Base-by-base conservation (phyloP, 2,888 invertebrate species). In the Caenorhabditis sp. region DNA sequence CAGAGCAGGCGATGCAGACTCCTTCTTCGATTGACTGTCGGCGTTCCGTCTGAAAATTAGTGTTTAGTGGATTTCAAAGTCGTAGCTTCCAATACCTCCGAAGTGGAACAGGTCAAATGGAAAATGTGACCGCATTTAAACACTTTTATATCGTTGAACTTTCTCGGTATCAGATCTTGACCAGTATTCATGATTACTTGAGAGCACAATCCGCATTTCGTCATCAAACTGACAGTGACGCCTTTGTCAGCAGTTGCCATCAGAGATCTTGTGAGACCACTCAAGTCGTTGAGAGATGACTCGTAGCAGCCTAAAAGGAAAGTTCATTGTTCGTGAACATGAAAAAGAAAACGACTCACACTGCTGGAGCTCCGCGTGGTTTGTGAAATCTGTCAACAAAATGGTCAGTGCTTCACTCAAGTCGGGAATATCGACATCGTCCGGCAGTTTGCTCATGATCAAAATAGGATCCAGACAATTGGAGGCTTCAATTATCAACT, bases 371-470 rank as follows among this genome's bases (percentile, higher is more conserved):
- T 85, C 80, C 10, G 87, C 87, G 66, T 86, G 97, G 80, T 97
- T 94, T 92, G 96, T 96, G 93, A 96, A 98, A 93, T 98, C 98
- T 90, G 96, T 95, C 93, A 91, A 80, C 26, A 91, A 84, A 51
- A 87, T 86, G 1, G 81, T 77, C 14, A 91, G 76, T 14, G 87
- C 80, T 28, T 89, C 85, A 28, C 86, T 79, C 51, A 91, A 80
- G 7, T 96, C 96, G 10, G 96, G 96, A 89, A 99, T 96, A 92
- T 95, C 94, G 93, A 96, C 95, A 2, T 95, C 95, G 0, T 95
- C 94, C 89, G 96, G 95, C 86, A 99, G 98, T 69, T 90, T 90
- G 58, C 89, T 82, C 75, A 90, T 87, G 47, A 91, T 79, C 19
- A 75, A 41, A 16, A 91, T 49, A 5, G 90, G 89, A 47, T 88